Conservation (phyloP, 2,797 vertebrate genomes). For the Sebastes trivittatus region DNA sequence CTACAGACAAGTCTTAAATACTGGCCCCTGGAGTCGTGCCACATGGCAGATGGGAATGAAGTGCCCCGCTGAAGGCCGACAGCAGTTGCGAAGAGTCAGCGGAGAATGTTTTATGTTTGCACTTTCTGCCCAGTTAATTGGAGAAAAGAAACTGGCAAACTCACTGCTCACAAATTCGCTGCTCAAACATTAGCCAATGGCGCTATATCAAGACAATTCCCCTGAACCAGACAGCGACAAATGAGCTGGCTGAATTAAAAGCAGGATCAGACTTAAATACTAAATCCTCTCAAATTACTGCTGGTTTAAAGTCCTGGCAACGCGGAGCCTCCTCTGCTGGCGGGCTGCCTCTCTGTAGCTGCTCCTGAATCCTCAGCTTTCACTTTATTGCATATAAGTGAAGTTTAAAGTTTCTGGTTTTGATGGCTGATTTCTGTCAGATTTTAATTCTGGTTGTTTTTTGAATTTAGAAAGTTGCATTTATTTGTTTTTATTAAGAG, state of each 20-base stretch:
- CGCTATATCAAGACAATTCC: slow-evolving; percentile 28
- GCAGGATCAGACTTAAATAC: slow-evolving; percentile 36
- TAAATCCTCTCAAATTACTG: slow-evolving; percentile 55
- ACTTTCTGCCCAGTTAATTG: slow-evolving; percentile 24
- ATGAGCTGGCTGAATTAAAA: slow-evolving; percentile 39
- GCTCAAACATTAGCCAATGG: slow-evolving; percentile 12
- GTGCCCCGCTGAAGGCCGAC: neutral
- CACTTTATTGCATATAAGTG: neutral
- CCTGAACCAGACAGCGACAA: slow-evolving; percentile 39
- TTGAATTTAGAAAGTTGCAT: neutral
- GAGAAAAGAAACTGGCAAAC: slow-evolving; percentile 12
- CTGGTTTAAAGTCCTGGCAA: slow-evolving; percentile 46
- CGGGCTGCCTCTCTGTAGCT: slow-evolving; percentile 7
- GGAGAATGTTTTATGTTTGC: slow-evolving; percentile 20
- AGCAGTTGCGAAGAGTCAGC: neutral
- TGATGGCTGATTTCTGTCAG: too few species aligned
- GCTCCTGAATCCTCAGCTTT: neutral
- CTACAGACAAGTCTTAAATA: neutral
- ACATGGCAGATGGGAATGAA: neutral
- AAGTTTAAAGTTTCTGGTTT: neutral
- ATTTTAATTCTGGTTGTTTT: neutral
- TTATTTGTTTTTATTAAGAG: neutral
- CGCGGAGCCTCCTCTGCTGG: neutral
- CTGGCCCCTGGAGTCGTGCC: neutral
- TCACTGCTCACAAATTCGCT: neutral